Conservation (phyloP, 1,140 invertebrate species). For the Tetramorium alpestre region DNA sequence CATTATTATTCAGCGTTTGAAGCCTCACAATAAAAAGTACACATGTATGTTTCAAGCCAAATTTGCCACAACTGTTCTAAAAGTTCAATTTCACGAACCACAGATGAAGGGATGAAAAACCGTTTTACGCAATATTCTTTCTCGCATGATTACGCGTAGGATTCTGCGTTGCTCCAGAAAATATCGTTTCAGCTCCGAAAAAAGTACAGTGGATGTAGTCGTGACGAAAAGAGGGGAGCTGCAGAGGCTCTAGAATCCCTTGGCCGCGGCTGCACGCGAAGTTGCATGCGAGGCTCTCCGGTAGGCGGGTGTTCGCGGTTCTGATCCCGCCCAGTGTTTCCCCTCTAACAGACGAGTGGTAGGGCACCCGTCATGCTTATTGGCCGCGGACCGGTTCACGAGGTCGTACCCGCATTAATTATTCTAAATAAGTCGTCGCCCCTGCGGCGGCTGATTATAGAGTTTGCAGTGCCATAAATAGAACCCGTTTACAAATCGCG, state of each 20-base stretch:
- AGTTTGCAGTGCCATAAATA: slow-evolving; percentile 85
- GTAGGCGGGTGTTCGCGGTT: slow-evolving; percentile 70
- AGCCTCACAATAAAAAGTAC: not conserved
- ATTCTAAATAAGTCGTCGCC: slow-evolving; percentile 85
- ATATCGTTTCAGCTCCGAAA: slow-evolving; percentile 58
- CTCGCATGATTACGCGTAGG: slow-evolving; percentile 63
- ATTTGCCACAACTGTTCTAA: not conserved
- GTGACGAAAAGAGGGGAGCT: not conserved
- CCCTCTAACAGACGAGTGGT: slow-evolving; percentile 62
- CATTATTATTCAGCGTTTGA: not conserved
- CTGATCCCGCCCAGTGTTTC: slow-evolving; percentile 76
- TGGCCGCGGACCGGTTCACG: slow-evolving; percentile 77
- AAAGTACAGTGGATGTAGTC: slow-evolving; percentile 48
- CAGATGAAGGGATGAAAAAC: not conserved
- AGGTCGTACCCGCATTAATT: slow-evolving; percentile 82
- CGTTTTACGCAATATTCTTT: slow-evolving; percentile 25
- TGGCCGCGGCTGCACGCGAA: slow-evolving; percentile 60
- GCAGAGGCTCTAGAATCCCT: not conserved
- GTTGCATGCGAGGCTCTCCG: slow-evolving; percentile 66
- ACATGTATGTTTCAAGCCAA: not conserved
- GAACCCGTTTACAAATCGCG: slow-evolving; percentile 84
- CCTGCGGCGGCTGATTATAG: slow-evolving; percentile 83
- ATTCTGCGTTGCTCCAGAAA: slow-evolving; percentile 71
- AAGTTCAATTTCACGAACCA: not conserved
- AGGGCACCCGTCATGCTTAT: slow-evolving; percentile 70